Conservation (phyloP, 2,888 invertebrate genomes). For the Philereme vetulata region DNA sequence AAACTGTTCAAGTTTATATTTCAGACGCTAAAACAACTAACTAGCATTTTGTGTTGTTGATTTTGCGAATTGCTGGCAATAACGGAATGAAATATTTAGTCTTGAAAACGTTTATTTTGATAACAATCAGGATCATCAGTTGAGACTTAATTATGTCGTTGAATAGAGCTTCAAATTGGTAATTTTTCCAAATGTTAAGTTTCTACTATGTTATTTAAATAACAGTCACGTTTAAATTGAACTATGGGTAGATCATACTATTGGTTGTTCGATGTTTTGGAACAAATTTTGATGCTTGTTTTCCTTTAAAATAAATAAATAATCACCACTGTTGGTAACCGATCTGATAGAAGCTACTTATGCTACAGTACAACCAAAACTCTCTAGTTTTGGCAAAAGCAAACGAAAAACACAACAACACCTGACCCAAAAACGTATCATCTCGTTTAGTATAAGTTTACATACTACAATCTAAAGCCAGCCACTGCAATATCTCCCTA, state of each 20-base stretch:
- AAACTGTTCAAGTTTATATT: slow-evolving; percentile 41
- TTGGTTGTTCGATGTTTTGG: no score
- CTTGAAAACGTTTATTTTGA: slow-evolving; percentile 35
- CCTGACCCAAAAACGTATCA: slow-evolving; percentile 12
- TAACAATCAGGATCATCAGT: slow-evolving; percentile 29
- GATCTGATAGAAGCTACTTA: no score
- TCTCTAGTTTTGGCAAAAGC: not conserved
- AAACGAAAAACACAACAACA: not conserved
- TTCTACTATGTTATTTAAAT: no score
- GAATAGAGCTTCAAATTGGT: not conserved
- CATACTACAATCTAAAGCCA: slow-evolving; percentile 13
- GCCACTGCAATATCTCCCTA: slow-evolving; percentile 40
- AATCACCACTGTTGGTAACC: no score
- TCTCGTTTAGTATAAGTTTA: slow-evolving; percentile 9
- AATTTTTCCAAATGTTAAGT: not conserved
- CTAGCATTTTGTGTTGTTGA: slow-evolving; percentile 45
- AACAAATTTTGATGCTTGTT: no score
- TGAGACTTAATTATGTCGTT: slow-evolving; percentile 16
- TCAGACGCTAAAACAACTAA: slow-evolving; percentile 44
- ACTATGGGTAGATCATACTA: no score
- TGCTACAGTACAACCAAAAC: no score
- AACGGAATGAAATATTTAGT: slow-evolving; percentile 37
- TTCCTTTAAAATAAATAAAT: no score
- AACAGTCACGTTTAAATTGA: no score
- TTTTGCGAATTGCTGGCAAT: slow-evolving; percentile 42